phyloP scores from a whole-genome alignment of 2,888 invertebrate species.

The Euzetes globulus region DNA sequence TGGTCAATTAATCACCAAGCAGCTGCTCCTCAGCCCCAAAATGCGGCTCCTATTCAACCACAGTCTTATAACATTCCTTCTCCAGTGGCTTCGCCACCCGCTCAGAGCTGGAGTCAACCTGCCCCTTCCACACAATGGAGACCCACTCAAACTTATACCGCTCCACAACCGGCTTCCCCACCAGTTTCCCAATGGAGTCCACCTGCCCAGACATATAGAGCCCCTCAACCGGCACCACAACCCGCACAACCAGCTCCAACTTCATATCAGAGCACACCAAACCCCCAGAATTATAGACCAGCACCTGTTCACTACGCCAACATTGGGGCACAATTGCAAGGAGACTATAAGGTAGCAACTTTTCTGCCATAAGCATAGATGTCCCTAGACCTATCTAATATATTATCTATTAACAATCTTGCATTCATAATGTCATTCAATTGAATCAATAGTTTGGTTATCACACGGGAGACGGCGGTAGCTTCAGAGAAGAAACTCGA shows the following conservation, averaged over 20 bases:
- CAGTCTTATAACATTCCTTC: too few relatives aligned
- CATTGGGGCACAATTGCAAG: conserved; percentile 39
- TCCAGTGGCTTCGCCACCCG: not conserved
- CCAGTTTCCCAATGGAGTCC: too few relatives aligned
- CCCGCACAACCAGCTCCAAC: not conserved
- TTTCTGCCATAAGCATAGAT: not conserved
- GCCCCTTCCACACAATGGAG: not conserved
- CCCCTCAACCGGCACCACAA: conserved; percentile 10
- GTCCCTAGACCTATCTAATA: not conserved
- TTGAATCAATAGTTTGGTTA: conserved; percentile 40
- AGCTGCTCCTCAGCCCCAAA: not conserved
- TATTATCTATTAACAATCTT: not conserved
- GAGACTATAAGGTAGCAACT: conserved; percentile 38
- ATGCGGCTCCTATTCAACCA: too few relatives aligned
- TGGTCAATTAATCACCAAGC: not conserved
- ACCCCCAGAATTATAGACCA: not conserved
- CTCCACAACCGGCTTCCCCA: too few relatives aligned
- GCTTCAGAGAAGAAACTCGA: conserved; percentile 42
- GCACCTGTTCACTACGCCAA: conserved; percentile 41
- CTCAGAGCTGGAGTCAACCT: not conserved
- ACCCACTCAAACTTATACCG: too few relatives aligned
- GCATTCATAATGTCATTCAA: not conserved
- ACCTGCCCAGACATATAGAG: not conserved
- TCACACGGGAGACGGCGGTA: conserved; percentile 42
- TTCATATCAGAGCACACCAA: not conserved